phyloP scores from a whole-genome alignment of 1,140 invertebrate species.

The Drosophila elegans region DNA sequence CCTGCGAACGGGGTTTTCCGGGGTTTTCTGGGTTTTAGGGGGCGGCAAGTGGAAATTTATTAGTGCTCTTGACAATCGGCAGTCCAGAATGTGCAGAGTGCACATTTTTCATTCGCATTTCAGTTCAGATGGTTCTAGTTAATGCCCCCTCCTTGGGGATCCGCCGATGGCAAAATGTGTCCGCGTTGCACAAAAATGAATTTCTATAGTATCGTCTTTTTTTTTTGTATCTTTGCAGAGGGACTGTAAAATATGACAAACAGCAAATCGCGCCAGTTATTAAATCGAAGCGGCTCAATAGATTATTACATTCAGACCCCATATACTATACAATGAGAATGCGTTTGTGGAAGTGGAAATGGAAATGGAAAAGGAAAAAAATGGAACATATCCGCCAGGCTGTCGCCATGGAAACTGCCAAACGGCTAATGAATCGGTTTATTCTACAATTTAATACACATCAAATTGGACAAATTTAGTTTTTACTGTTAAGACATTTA shows the following conservation, averaged over 20 bases:
- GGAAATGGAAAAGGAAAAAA: background rate
- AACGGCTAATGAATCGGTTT: conserved; percentile 16
- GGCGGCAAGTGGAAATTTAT: conserved; percentile 70
- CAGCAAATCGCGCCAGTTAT: conserved; percentile 71
- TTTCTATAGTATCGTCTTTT: conserved; percentile 10
- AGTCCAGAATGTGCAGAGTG: conserved; percentile 63
- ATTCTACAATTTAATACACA: background rate
- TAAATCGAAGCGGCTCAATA: conserved; percentile 78
- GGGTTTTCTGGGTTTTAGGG: background rate
- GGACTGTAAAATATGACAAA: conserved; percentile 73
- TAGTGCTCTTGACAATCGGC: conserved; percentile 80
- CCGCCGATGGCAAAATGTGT: conserved; percentile 23
- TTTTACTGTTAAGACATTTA: background rate
- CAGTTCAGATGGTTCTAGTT: conserved; percentile 56
- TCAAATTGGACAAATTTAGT: background rate
- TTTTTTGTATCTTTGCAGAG: conserved; percentile 8
- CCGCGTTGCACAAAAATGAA: conserved; percentile 50
- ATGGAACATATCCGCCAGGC: conserved; percentile 13
- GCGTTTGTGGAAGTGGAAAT: background rate
- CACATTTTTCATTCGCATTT: conserved; percentile 75
- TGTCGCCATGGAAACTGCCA: conserved; percentile 22
- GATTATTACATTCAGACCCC: conserved; percentile 76
- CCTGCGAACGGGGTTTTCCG: conserved; percentile 2
- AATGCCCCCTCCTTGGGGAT: conserved; percentile 20
- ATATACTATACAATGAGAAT: conserved; percentile 14